Conservation (phyloP, 1,140 invertebrate genomes). For the Lepidurus arcticus region DNA sequence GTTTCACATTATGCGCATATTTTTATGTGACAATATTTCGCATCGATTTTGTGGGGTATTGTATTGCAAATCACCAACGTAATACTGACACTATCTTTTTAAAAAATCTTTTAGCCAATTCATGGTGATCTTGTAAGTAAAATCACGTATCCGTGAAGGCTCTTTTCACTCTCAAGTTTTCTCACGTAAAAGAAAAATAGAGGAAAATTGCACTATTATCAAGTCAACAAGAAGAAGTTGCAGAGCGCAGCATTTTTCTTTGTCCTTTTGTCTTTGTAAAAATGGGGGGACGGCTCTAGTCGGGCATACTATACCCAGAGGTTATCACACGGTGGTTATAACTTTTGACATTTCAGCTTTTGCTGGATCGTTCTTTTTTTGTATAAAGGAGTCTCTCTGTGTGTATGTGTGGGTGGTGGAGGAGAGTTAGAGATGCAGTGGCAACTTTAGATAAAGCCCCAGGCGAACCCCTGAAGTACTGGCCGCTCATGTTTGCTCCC, state of each 20-base stretch:
- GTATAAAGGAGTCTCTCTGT: background rate
- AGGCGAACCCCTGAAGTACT: background rate
- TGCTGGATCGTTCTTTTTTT: background rate
- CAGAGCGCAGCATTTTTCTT: background rate
- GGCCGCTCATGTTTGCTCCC: background rate
- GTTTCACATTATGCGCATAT: too few species aligned
- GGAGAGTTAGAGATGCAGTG: background rate
- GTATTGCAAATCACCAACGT: too few species aligned
- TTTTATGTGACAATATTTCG: too few species aligned
- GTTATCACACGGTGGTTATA: background rate
- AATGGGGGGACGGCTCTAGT: too few species aligned
- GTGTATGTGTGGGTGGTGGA: background rate
- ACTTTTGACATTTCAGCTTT: background rate
- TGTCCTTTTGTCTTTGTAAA: background rate
- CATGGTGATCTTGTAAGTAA: too few species aligned
- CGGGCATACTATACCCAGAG: background rate
- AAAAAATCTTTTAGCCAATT: too few species aligned
- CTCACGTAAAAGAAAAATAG: background rate
- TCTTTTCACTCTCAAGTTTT: too few species aligned
- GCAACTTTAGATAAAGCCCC: constrained; percentile 2
- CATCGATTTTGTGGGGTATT: too few species aligned
- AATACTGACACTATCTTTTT: too few species aligned
- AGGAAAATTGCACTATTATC: background rate
- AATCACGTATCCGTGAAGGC: too few species aligned
- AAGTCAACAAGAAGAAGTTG: background rate